Percentiles rank a stretch among this genome's conserved stretches.
phyloP scores from a whole-genome alignment of 2,888 invertebrate species.

The Dione juno region DNA sequence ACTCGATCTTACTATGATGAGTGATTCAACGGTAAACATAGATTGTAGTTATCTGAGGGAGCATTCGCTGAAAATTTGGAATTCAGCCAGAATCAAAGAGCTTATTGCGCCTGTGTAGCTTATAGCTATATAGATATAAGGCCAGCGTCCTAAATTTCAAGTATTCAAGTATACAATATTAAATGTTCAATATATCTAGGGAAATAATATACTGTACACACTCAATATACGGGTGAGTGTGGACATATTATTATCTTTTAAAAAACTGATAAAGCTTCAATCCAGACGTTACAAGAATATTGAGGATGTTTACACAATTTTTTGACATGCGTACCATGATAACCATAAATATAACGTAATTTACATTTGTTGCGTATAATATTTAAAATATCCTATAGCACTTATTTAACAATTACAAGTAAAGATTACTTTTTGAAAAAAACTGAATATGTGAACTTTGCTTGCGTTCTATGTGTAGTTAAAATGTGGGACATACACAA shows the following conservation, averaged over 20 bases:
- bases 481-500: slow-evolving; percentile 2
- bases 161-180: slow-evolving; percentile 52
- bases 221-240: not conserved
- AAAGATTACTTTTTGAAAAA: not conserved
- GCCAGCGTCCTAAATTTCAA: slow-evolving; percentile 69
- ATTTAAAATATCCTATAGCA: not conserved
- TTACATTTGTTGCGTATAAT: not conserved
- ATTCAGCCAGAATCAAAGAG: slow-evolving; percentile 70
- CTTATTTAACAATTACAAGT: not conserved
- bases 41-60: slow-evolving; percentile 60
- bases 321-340: slow-evolving; percentile 7
- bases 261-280: slow-evolving; percentile 28
- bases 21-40: slow-evolving; percentile 50
- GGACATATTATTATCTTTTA: slow-evolving; percentile 29
- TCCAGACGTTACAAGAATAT: slow-evolving; percentile 26
- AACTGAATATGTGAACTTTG: not conserved
- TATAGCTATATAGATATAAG: slow-evolving; percentile 59
- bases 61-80: slow-evolving; percentile 64
- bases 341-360: not conserved
- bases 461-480: slow-evolving; percentile 7
- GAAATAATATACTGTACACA: not conserved
- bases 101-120: slow-evolving; percentile 57
- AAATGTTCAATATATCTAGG: slow-evolving; percentile 6
- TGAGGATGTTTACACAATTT: slow-evolving; percentile 33
- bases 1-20: slow-evolving; percentile 3